Evolutionary conservation across 2,888 invertebrate species (phyloP), one percentile per base, ranked within the genome.

Genomic region (Xestia sexstrigata): DNA sequence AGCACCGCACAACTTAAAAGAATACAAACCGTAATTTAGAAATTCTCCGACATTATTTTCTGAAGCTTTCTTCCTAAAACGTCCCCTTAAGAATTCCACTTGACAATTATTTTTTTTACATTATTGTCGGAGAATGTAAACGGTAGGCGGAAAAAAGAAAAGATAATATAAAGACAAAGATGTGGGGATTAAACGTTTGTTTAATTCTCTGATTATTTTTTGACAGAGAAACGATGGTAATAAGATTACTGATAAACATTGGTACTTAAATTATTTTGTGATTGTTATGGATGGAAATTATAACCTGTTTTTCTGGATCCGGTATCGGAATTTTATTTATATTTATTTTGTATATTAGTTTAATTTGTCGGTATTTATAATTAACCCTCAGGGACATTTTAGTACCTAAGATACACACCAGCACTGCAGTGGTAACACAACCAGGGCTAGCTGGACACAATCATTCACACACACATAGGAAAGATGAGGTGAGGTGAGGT

Each of bases 21-120:
- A 66, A 81, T 58, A 82, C 42, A 79, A 78, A 78, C 55, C 71
- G 70, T 84, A 70, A 78, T 75, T 84, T 73, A 72, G 47, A 72
- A 78, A 85, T 74, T 82, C 69, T 70, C 62, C 66, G 13, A 74
- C 69, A 58, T 67, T 83, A 76, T 69, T 82, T 85, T 63, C 39
- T n/a, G 52, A 76, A 63, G 76, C 74, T 55, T 73, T 74, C 49
- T 52, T 45, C 68, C 49, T 65, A 74, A 82, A 85, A 79, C 58
- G 74, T 70, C 74, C 69, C 72, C 82, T 80, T 80, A 76, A 78
- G 75, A 77, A 82, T 82, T 78, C 77, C 71, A 76, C 79, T 82
- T 78, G 65, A 77, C 76, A 80, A 82, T 87, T 79, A 65, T 82
- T 87, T 77, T 82, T 85, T 86, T 78, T 76, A 86, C 84, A 81